Conservation (phyloP, 1,140 invertebrate genomes). For the Lepidurus packardi region DNA sequence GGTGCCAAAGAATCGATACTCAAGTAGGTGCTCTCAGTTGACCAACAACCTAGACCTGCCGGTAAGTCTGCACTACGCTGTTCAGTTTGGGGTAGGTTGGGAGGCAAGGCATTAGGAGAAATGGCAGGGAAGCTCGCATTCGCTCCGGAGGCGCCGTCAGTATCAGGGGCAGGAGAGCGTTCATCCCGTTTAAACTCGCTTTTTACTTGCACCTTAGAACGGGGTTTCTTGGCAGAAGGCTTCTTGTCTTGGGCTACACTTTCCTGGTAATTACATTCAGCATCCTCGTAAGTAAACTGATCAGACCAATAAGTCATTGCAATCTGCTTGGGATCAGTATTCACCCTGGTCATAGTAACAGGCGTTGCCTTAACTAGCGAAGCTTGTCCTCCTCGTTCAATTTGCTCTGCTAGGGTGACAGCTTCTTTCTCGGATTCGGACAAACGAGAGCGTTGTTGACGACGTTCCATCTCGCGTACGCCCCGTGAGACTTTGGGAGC, state of each 20-base stretch:
- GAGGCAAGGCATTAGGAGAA: conserved; percentile 30
- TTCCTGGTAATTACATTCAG: conserved; percentile 41
- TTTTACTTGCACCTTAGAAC: neutral
- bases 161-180: conserved; percentile 28
- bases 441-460: conserved; percentile 35
- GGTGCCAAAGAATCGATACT: conserved; percentile 40
- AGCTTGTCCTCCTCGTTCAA: conserved; percentile 30
- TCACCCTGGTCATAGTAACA: conserved; percentile 34
- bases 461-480: conserved; percentile 31
- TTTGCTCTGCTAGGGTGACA: conserved; percentile 37
- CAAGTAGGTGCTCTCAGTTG: conserved; percentile 73
- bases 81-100: conserved; percentile 48
- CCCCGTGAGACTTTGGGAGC: conserved; percentile 13
- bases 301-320: conserved; percentile 38
- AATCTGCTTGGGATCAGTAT: conserved; percentile 24
- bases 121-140: conserved; percentile 4
- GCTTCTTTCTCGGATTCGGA: conserved; percentile 37
- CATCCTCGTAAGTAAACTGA: conserved; percentile 41
- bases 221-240: conserved; percentile 14
- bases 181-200: conserved; percentile 6
- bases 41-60: conserved; percentile 71
- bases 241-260: conserved; percentile 28
- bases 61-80: conserved; percentile 65
- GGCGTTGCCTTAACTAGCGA: neutral
- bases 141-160: neutral